Evolutionary conservation across 2,797 vertebrate species (phyloP).

Genomic region (Labeo calbasu): DNA sequence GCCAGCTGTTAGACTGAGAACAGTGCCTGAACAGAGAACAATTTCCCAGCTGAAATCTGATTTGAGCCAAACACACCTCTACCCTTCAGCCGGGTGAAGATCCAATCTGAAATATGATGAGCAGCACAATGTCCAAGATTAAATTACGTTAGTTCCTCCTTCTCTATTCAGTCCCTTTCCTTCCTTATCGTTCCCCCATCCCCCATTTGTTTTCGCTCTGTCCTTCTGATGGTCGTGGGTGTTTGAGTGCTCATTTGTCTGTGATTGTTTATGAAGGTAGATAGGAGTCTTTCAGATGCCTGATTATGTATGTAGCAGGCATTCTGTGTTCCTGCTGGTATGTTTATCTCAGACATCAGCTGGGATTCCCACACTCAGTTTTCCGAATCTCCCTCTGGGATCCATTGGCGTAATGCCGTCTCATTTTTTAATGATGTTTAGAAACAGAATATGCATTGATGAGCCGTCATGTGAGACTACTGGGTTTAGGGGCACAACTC

Average conservation of each 20-base stretch:
- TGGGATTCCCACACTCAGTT: slow-evolving; percentile 20
- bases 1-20: slow-evolving; percentile 21
- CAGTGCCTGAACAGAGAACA: slow-evolving; percentile 18
- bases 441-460: slow-evolving; percentile 41
- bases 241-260: slow-evolving; percentile 14
- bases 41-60: slow-evolving; percentile 40
- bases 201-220: not conserved
- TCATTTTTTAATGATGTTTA: slow-evolving; percentile 12
- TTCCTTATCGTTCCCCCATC: not conserved
- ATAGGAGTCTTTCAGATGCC: not conserved
- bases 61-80: slow-evolving; percentile 46
- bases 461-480: slow-evolving; percentile 22
- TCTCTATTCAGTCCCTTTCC: not conserved
- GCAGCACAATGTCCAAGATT: slow-evolving; percentile 15
- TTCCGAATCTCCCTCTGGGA: slow-evolving; percentile 6
- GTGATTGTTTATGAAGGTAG: slow-evolving; percentile 4
- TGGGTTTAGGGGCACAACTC: not conserved
- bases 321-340: not conserved
- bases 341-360: slow-evolving; percentile 20
- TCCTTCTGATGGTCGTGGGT: slow-evolving; percentile 15
- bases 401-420: not conserved
- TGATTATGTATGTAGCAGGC: not conserved
- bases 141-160: slow-evolving; percentile 12
- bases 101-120: slow-evolving; percentile 41
- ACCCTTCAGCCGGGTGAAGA: slow-evolving; percentile 24